Conservation (phyloP, 2,888 invertebrate genomes). For the Ditylenchus weischeri region DNA sequence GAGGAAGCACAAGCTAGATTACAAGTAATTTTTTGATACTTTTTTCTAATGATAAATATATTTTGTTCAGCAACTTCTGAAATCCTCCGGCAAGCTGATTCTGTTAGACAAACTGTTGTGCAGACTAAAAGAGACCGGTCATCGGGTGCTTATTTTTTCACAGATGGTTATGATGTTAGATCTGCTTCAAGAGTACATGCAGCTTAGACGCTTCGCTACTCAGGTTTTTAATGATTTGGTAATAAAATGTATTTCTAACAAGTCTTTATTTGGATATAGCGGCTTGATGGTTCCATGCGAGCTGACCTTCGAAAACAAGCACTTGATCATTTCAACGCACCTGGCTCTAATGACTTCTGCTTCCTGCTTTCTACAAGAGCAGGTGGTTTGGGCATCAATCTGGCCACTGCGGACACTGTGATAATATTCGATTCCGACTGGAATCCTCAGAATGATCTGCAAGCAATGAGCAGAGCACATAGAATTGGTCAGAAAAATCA, state of each 20-base stretch:
- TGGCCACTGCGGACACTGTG: constrained; percentile 96
- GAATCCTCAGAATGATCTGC: constrained; percentile 99
- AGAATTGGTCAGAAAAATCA: constrained; percentile 98
- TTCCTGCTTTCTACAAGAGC: constrained; percentile 88
- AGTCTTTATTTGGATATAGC: constrained; percentile 60
- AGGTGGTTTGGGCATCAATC: constrained; percentile 74
- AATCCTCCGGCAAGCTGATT: constrained; percentile 92
- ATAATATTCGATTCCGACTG: constrained; percentile 99
- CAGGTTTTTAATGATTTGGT: constrained; percentile 64
- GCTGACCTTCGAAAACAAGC: constrained; percentile 92
- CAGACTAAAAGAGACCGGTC: constrained; percentile 87
- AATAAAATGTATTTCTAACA: neutral
- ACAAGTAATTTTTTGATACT: constrained; percentile 63
- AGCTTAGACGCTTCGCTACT: constrained; percentile 85
- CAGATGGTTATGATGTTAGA: constrained; percentile 99
- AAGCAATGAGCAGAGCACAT: constrained; percentile 96
- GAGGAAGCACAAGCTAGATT: constrained; percentile 69
- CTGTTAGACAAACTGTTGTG: constrained; percentile 88
- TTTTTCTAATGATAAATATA: neutral
- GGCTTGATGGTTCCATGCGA: constrained; percentile 95
- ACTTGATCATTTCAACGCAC: constrained; percentile 89
- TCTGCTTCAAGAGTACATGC: constrained; percentile 90
- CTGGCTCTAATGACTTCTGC: constrained; percentile 81
- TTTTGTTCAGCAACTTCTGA: constrained; percentile 73
- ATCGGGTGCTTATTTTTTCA: constrained; percentile 92